Conservation (phyloP, 1,140 invertebrate genomes). For the Venturia canescens region DNA sequence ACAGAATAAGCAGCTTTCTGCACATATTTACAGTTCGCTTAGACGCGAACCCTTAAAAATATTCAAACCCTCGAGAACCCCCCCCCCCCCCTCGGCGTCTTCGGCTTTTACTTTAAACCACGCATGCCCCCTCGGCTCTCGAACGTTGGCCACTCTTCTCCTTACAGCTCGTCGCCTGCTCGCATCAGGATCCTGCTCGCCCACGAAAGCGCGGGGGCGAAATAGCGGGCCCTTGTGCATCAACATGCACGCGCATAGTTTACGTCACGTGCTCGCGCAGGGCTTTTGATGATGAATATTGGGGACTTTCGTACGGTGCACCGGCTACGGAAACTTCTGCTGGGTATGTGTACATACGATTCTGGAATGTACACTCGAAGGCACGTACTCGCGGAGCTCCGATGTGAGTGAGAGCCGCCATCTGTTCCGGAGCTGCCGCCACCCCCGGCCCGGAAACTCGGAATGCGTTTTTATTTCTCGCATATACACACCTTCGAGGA, state of each 20-base stretch:
- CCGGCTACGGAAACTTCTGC: slow-evolving; percentile 9
- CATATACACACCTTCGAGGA: neutral
- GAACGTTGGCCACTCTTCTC: slow-evolving; percentile 15
- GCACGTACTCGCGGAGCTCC: slow-evolving; percentile 20
- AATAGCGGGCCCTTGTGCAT: neutral
- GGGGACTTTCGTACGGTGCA: slow-evolving; percentile 2
- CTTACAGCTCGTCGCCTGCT: neutral
- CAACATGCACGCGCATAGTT: slow-evolving; percentile 42
- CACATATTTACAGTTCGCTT: neutral
- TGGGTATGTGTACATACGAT: neutral
- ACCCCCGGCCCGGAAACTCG: neutral
- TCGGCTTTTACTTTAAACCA: slow-evolving; percentile 56
- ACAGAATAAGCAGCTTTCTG: neutral
- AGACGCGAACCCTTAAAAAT: neutral
- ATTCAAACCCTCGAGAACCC: slow-evolving; percentile 13
- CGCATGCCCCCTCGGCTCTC: too few relatives aligned
- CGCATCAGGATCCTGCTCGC: too few relatives aligned
- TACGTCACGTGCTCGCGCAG: slow-evolving; percentile 12
- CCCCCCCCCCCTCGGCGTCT: too few relatives aligned
- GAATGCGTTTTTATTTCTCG: neutral
- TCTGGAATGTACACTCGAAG: neutral
- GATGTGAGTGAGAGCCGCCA: neutral
- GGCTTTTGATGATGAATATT: slow-evolving; percentile 28
- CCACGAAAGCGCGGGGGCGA: neutral
- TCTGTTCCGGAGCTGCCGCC: neutral